phyloP scores from a whole-genome alignment of 2,113 vertebrate genomes.

The Thunnus thynnus region DNA sequence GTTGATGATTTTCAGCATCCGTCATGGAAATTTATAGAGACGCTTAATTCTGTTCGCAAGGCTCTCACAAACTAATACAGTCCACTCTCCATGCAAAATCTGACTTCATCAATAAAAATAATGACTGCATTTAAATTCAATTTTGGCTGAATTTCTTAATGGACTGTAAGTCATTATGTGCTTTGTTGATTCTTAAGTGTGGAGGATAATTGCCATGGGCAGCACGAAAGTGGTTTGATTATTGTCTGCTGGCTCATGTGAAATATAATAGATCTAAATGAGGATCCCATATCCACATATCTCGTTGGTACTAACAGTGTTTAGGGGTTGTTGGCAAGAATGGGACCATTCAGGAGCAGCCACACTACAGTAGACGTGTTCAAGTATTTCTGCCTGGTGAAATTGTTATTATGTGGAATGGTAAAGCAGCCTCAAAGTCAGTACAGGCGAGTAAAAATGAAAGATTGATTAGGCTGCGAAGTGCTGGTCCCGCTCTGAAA shows the following conservation, averaged over 20 bases:
- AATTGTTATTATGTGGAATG: slow-evolving; percentile 44
- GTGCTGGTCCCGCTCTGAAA: slow-evolving; percentile 61
- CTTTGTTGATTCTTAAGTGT: slow-evolving; percentile 97
- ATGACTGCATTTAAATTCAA: slow-evolving; percentile 59
- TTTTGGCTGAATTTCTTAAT: slow-evolving; percentile 66
- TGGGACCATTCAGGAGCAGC: slow-evolving; percentile 27
- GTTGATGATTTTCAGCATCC: slow-evolving; percentile 36
- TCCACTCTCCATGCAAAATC: slow-evolving; percentile 33
- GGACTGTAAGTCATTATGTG: slow-evolving; percentile 89
- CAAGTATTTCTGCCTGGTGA: slow-evolving; percentile 27
- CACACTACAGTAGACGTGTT: slow-evolving; percentile 18
- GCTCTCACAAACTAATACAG: slow-evolving; percentile 29
- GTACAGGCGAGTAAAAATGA: slow-evolving; percentile 59
- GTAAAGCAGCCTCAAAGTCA: slow-evolving; percentile 44
- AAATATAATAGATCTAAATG: slow-evolving; percentile 92
- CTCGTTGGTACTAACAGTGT: slow-evolving; percentile 86
- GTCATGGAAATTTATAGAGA: slow-evolving; percentile 39
- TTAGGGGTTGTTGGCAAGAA: slow-evolving; percentile 27
- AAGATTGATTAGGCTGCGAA: slow-evolving; percentile 73
- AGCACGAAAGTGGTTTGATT: slow-evolving; percentile 92
- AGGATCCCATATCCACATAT: slow-evolving; percentile 87
- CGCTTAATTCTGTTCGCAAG: slow-evolving; percentile 41
- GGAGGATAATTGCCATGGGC: slow-evolving; percentile 92
- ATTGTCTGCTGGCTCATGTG: slow-evolving; percentile 90
- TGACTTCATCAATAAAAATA: slow-evolving; percentile 37